Percentiles rank a stretch among this genome's conserved stretches.
phyloP scores from a whole-genome alignment of 2,113 vertebrate species.

The Aix galericulata region DNA sequence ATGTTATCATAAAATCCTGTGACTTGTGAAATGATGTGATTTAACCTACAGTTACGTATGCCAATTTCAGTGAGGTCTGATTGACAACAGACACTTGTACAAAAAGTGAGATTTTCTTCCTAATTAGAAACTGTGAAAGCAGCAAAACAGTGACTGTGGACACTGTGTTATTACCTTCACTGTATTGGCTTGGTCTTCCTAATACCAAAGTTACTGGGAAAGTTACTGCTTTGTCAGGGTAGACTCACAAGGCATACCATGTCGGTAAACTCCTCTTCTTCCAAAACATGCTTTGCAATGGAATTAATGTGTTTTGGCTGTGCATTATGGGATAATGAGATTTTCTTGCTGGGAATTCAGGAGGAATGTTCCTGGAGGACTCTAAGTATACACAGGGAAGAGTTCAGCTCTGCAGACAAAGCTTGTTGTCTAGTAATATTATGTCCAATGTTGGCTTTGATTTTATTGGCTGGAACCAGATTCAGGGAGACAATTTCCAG shows the following conservation, averaged over 20 bases:
- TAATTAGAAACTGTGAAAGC: neutral
- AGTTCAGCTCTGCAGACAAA: neutral
- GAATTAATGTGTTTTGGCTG: neutral
- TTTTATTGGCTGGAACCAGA: neutral
- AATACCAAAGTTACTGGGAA: neutral
- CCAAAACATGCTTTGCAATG: neutral
- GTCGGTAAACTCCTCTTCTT: neutral
- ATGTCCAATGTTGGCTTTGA: neutral
- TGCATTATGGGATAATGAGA: neutral
- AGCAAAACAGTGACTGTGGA: neutral
- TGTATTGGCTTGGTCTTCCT: neutral
- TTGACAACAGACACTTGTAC: constrained; percentile 30
- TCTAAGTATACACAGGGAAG: neutral
- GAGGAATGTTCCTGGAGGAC: neutral
- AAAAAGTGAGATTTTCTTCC: neutral
- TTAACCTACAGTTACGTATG: constrained; percentile 46
- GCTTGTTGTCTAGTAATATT: neutral
- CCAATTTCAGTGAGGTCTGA: constrained; percentile 34
- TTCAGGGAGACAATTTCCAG: neutral
- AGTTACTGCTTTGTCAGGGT: neutral
- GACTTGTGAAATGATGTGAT: constrained; percentile 55
- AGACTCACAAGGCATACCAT: neutral
- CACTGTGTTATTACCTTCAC: neutral
- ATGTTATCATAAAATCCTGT: constrained; percentile 59
- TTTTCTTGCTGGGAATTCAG: neutral